These are phyloP conservation scores for Symphodus melops DNA, from an alignment of 2,113 vertebrate genomes.

Conservation along the genomic window DNA sequence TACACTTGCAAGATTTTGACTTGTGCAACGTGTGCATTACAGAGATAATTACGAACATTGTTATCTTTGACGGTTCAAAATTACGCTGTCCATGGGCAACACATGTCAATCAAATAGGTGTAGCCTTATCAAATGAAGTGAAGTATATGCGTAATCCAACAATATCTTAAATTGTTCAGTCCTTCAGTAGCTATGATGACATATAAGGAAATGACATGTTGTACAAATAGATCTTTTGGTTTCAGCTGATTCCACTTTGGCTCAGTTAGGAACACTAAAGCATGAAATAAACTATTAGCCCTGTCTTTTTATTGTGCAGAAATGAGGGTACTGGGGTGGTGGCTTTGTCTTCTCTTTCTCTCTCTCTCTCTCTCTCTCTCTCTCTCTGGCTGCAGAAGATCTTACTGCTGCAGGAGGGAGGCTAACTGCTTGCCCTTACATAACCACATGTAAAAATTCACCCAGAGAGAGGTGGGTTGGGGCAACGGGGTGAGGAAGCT, in stretches of 20 bases:
- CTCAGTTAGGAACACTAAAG: not conserved
- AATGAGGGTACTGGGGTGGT: conserved; percentile 38
- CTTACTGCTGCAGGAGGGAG: conserved; percentile 67
- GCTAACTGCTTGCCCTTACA: conserved; percentile 62
- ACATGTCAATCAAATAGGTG: no score
- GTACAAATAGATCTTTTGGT: not conserved
- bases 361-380: not conserved
- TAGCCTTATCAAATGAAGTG: not conserved
- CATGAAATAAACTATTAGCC: conserved; percentile 7
- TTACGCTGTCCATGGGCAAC: no score
- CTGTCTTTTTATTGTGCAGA: conserved; percentile 42
- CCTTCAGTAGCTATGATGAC: no score
- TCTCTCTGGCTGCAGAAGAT: conserved; percentile 47
- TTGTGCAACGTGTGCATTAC: not conserved
- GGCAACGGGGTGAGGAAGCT: conserved; percentile 32
- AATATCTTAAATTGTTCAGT: not conserved
- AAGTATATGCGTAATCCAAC: not conserved
- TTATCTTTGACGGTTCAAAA: no score
- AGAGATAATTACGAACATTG: no score
- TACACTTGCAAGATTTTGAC: not conserved
- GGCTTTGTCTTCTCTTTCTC: conserved; percentile 16
- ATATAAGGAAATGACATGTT: not conserved
- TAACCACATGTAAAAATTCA: conserved; percentile 70
- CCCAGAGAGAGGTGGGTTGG: conserved; percentile 42
- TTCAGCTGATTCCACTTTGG: not conserved